Conservation (phyloP, 1,140 invertebrate genomes). For the Habropoda laboriosa region DNA sequence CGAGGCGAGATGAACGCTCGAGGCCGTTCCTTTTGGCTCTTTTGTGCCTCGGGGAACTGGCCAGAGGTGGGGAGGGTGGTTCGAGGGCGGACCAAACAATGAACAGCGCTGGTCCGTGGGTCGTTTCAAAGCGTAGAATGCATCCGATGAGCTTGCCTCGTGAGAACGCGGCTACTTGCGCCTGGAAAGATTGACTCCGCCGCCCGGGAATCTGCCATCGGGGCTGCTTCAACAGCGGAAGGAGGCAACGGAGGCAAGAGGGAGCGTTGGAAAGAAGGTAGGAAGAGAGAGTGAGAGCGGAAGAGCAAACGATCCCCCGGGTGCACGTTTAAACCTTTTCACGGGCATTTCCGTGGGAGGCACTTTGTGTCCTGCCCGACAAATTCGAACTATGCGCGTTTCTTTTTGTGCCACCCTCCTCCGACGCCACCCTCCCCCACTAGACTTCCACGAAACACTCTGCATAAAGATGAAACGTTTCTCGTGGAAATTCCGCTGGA, state of each 20-base stretch:
- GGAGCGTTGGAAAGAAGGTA: slow-evolving; percentile 25
- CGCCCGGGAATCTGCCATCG: neutral
- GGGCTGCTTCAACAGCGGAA: too few relatives aligned
- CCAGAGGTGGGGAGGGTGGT: neutral
- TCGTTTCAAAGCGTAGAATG: slow-evolving; percentile 59
- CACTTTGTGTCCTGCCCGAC: slow-evolving; percentile 59
- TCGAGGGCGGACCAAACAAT: slow-evolving; percentile 50
- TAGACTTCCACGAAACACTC: neutral
- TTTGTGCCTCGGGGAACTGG: neutral
- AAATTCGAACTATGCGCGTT: slow-evolving; percentile 60
- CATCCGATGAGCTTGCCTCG: slow-evolving; percentile 47
- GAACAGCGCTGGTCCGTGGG: slow-evolving; percentile 40
- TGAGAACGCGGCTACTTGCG: slow-evolving; percentile 48
- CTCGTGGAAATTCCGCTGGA: slow-evolving; percentile 5
- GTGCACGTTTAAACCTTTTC: slow-evolving; percentile 62
- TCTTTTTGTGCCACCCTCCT: slow-evolving; percentile 30
- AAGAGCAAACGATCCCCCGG: slow-evolving; percentile 56
- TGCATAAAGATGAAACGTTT: slow-evolving; percentile 25
- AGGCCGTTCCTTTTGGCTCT: slow-evolving; percentile 45
- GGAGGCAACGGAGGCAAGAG: slow-evolving; percentile 31
- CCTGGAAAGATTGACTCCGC: slow-evolving; percentile 55
- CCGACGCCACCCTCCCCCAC: neutral
- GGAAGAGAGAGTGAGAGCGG: neutral
- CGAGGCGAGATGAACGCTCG: slow-evolving; percentile 20
- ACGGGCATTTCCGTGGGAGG: slow-evolving; percentile 63